Conservation (phyloP, 2,113 vertebrate genomes). For the Alces alces region DNA sequence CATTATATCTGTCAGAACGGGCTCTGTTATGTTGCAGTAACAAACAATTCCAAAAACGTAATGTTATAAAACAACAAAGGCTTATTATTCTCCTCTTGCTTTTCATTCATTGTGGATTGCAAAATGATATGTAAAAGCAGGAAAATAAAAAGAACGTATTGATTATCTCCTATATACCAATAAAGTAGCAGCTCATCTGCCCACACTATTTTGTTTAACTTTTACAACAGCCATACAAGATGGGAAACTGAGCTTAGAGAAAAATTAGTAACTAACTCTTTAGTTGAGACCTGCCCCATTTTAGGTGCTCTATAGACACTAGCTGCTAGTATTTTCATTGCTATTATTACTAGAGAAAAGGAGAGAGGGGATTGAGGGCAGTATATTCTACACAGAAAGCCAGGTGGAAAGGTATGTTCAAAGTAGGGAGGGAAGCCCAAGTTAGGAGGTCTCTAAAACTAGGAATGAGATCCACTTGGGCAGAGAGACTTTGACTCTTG, state of each 20-base stretch:
- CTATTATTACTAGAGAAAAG: neutral
- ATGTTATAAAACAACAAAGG: neutral
- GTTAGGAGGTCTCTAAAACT: neutral
- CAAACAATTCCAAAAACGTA: neutral
- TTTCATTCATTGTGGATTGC: neutral
- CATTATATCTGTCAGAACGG: neutral
- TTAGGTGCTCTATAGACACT: neutral
- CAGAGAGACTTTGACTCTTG: neutral
- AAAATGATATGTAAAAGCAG: neutral
- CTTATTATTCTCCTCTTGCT: neutral
- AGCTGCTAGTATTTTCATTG: neutral
- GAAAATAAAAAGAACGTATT: neutral
- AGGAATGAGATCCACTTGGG: neutral
- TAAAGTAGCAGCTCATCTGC: neutral
- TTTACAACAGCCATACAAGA: neutral
- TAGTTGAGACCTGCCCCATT: neutral
- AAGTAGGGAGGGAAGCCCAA: neutral
- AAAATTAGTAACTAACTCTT: neutral
- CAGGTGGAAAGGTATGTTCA: neutral
- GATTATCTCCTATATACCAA: neutral
- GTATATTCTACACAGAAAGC: neutral
- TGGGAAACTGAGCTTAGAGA: neutral
- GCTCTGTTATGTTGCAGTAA: neutral
- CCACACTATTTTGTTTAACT: neutral
- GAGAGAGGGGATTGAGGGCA: neutral